Base-by-base conservation (phyloP, 2,113 vertebrate genomes). In the Paracanthobrama guichenoti region DNA sequence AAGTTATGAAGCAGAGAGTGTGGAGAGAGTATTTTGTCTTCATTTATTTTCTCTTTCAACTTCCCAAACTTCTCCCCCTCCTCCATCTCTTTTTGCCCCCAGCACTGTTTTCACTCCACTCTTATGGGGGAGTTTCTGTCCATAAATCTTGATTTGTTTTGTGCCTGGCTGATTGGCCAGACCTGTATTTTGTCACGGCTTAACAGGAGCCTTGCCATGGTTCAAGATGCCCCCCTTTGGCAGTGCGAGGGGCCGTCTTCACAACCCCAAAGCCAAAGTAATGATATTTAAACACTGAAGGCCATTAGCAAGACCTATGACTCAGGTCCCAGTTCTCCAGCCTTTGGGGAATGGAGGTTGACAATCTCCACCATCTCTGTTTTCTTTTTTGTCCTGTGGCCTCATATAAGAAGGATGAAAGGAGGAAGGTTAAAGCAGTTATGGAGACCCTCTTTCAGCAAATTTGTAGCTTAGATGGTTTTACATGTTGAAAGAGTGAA, bases 111-210 rank as follows among this genome's bases (percentile, higher is more conserved):
- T 85, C 66, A 18, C 78, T 75, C 69, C 57, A 69, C 50, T 18
- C 85, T 81, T 78, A 81, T 9, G 67, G 50, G 67, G 59, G 72
- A 87, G 85, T 86, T 86, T 83, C 57, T 71, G 39, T 28, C 83
- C 85, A 88, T 90, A 88, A 88, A 88, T 89, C 88, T 87, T 86
- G 74, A 87, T 85, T 67, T 88, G 74, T 71, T 67, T 69, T 64
- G 75, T 84, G 84, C 79, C 83, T 71, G 85, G 66, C 81, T 87
- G 79, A 80, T 86, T 88, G 85, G 66, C 62, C 31, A 48, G 83
- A 77, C 73, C 85, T 87, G 59, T 72, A 75, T 84, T 82, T 82
- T 87, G 84, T 84, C 87, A 87, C 39, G 62, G 72, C 46, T 85
- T 89, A 86, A 87, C 81, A 86, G 81, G 42, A 83, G 60, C 55